Percentiles rank a stretch among this genome's conserved stretches.
Evolutionary conservation across 1,140 invertebrate genomes (phyloP).

Genomic region (Ridgeia piscesae): DNA sequence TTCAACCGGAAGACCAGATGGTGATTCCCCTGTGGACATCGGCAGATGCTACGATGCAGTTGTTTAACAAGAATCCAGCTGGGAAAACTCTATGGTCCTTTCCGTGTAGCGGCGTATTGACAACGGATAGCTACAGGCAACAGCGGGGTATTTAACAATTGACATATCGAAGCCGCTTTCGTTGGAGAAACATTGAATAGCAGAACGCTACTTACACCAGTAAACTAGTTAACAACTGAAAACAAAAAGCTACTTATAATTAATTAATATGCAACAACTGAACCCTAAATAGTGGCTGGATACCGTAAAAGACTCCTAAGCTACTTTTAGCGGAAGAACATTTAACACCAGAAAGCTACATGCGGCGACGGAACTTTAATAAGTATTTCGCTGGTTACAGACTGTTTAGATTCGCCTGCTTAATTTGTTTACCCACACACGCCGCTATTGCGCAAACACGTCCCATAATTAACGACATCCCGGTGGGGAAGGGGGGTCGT

Average conservation of each 20-base stretch:
- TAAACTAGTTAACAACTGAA: background rate
- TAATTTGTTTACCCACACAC: background rate
- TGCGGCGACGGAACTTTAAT: background rate
- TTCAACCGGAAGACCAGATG: background rate
- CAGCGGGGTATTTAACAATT: background rate
- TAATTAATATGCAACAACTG: background rate
- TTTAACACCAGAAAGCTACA: no score
- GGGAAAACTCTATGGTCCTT: no score
- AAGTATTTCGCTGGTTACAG: background rate
- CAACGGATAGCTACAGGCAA: background rate
- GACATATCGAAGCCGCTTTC: background rate
- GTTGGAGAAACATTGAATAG: background rate
- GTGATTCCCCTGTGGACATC: background rate
- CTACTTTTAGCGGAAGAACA: no score
- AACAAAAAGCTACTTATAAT: background rate
- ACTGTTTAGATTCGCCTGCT: background rate
- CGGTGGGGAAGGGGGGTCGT: background rate
- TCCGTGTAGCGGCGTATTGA: no score
- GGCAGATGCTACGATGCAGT: background rate
- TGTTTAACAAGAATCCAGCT: background rate
- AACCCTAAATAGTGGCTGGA: background rate
- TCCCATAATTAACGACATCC: background rate
- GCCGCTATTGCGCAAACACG: background rate
- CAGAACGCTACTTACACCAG: background rate
- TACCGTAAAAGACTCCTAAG: no score